Percentiles rank a stretch among this genome's conserved stretches.
phyloP scores from a whole-genome alignment of 2,888 invertebrate species.

The Colostygia pectinataria region DNA sequence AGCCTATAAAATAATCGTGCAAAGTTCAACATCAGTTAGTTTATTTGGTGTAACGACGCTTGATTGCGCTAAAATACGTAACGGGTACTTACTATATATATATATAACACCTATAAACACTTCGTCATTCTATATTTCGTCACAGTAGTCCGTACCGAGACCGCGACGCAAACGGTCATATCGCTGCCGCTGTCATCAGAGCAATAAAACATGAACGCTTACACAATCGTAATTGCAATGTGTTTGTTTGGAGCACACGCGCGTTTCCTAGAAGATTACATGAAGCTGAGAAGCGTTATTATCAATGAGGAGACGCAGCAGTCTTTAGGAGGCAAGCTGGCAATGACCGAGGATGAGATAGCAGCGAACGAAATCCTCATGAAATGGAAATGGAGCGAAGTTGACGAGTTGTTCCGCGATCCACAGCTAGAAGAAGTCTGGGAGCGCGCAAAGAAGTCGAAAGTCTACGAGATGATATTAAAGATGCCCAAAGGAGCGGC shows the following conservation, averaged over 20 bases:
- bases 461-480: conserved; percentile 85
- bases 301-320: conserved; percentile 66
- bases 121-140: conserved; percentile 6
- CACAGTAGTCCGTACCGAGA: conserved; percentile 13
- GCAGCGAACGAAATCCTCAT: conserved; percentile 82
- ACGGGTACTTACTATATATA: conserved; percentile 3
- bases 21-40: conserved; percentile 2
- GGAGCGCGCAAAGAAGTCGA: conserved; percentile 82
- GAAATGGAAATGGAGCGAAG: conserved; percentile 79
- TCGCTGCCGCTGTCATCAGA: conserved; percentile 14
- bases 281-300: conserved; percentile 43
- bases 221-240: conserved; percentile 33
- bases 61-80: conserved; percentile 11
- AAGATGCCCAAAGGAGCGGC: conserved; percentile 90
- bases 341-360: conserved; percentile 71
- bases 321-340: conserved; percentile 76
- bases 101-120: conserved; percentile 14
- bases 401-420: conserved; percentile 70
- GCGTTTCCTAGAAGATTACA: conserved; percentile 44
- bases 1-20: too few species aligned
- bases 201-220: conserved; percentile 33
- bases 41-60: conserved; percentile 2
- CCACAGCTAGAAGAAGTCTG: conserved; percentile 84
- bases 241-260: conserved; percentile 34
- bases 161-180: conserved; percentile 19